A percentile compares a stretch with the other conserved stretches of the same genome.
Conservation (phyloP, 2,113 vertebrate genomes). For the Leucosticte australis region DNA sequence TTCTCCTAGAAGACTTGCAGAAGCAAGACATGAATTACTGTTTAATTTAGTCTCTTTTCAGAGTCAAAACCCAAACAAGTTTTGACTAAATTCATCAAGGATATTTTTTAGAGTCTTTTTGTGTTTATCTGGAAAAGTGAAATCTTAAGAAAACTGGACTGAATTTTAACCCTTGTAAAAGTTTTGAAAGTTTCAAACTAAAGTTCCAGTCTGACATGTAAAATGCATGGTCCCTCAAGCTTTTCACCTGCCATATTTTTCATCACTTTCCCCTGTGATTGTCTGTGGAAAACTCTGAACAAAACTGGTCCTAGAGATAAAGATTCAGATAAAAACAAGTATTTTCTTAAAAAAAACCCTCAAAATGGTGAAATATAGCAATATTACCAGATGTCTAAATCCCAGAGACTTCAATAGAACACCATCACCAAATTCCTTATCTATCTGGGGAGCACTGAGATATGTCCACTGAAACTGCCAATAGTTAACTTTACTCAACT, state of each 20-base stretch:
- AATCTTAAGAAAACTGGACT: background rate
- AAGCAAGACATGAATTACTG: background rate
- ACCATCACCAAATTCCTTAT: background rate
- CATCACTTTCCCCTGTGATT: background rate
- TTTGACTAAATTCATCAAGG: background rate
- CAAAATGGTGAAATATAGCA: rapidly evolving
- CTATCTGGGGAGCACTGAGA: background rate
- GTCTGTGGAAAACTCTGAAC: background rate
- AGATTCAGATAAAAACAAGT: background rate
- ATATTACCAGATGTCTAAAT: background rate
- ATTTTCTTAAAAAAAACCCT: background rate
- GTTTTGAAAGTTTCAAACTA: background rate
- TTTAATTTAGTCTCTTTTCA: background rate
- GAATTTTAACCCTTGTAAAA: background rate
- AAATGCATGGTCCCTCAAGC: background rate
- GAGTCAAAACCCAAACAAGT: background rate
- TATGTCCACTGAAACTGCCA: background rate
- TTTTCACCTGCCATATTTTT: background rate
- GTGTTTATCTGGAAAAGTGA: background rate
- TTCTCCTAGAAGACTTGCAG: background rate
- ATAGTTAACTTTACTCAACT: background rate
- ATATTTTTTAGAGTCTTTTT: background rate
- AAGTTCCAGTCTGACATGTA: background rate
- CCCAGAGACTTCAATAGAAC: background rate
- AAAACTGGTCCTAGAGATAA: background rate